These are phyloP conservation scores for Pomacea canaliculata DNA, from an alignment of 2,888 invertebrate genomes.

Conservation along the genomic window DNA sequence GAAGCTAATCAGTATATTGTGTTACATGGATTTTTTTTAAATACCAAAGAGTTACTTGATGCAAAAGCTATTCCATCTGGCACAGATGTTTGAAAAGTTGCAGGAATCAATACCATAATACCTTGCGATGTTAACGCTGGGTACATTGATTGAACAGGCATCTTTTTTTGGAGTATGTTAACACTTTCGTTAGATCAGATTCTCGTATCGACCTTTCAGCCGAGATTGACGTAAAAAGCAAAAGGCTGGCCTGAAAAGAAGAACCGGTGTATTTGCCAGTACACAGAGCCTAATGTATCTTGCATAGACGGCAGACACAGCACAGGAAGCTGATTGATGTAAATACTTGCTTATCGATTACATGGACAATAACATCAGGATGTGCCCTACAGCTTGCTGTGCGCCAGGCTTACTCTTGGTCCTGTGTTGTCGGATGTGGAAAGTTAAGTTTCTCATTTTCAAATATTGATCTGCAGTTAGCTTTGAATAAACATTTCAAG, in stretches of 20 bases:
- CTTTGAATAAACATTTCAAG: constrained; percentile 11
- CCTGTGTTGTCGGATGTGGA: constrained; percentile 1
- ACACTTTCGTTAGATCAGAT: constrained; percentile 25
- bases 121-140: constrained; percentile 9
- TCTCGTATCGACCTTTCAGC: constrained; percentile 10
- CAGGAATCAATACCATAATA: constrained; percentile 21
- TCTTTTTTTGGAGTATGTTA: constrained; percentile 22
- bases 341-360: constrained; percentile 19
- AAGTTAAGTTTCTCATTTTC: constrained; percentile 22
- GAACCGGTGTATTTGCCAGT: constrained; percentile 13
- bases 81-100: constrained; percentile 9
- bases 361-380: constrained; percentile 11
- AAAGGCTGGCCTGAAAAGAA: constrained; percentile 3
- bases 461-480: constrained; percentile 18
- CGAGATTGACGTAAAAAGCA: constrained; percentile 8
- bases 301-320: not conserved
- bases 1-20: constrained; percentile 19
- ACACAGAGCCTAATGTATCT: constrained; percentile 21
- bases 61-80: constrained; percentile 20
- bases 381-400: not conserved
- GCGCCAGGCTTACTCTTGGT: not conserved
- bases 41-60: constrained; percentile 11
- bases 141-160: constrained; percentile 21
- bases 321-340: constrained; percentile 12
- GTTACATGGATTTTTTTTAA: constrained; percentile 17